phyloP scores from a whole-genome alignment of 2,797 vertebrate genomes.

The Myotis planiceps region DNA sequence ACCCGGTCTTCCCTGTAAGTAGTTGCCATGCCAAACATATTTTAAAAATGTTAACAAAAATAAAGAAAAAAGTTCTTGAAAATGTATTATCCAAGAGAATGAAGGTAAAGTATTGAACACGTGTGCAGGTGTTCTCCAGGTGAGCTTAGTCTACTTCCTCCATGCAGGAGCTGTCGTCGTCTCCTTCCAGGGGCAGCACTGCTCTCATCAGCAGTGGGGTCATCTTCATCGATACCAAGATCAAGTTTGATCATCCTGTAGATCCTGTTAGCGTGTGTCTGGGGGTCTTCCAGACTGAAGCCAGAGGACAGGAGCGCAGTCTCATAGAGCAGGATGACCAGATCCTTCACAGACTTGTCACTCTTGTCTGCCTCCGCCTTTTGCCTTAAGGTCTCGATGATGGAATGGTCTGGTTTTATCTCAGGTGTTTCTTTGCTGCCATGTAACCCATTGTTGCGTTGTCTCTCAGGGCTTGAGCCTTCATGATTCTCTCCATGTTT shows the following conservation, averaged over 20 bases:
- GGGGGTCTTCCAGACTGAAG: no score
- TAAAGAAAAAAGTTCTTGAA: background rate
- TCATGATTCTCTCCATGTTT: no score
- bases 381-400: background rate
- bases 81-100: background rate
- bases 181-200: background rate
- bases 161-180: accelerated
- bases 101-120: background rate
- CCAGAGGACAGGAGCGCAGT: no score
- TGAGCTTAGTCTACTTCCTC: background rate
- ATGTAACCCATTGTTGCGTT: no score
- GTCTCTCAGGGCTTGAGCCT: no score
- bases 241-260: background rate
- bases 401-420: background rate
- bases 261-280: no score
- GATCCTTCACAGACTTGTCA: background rate
- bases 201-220: background rate
- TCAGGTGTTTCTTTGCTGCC: background rate
- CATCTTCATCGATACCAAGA: background rate
- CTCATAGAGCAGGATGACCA: background rate
- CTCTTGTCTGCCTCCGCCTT: background rate
- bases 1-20: no score
- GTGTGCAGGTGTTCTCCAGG: background rate
- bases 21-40: no score
- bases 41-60: no score